Evolutionary conservation across 2,113 vertebrate species (phyloP).

Genomic region (Murina feae): DNA sequence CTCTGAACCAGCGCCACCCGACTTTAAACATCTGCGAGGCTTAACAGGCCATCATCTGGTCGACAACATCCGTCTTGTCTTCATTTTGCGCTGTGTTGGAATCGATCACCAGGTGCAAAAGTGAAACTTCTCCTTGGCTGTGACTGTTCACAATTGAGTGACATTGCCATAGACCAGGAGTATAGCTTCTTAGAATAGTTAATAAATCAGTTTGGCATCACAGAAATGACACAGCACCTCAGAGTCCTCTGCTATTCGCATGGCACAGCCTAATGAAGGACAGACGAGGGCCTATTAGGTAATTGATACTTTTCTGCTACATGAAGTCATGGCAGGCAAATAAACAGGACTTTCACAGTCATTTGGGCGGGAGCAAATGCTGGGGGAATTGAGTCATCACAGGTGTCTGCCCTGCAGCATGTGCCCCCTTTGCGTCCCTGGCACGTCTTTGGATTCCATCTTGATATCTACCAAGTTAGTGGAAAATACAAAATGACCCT

Average conservation of each 20-base stretch:
- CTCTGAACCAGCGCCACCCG: not conserved
- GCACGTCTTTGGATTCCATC: not conserved
- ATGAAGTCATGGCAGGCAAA: not conserved
- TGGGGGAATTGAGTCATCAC: not conserved
- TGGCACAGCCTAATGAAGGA: not conserved
- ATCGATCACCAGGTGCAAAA: not conserved
- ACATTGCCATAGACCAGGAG: not conserved
- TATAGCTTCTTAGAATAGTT: not conserved
- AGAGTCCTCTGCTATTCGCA: not conserved
- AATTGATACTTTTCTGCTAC: not conserved
- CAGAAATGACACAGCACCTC: not conserved
- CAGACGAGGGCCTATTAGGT: not conserved
- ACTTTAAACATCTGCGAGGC: not conserved
- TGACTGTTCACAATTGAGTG: not conserved
- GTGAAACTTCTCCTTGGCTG: not conserved
- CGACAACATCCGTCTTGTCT: not conserved
- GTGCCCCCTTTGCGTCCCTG: too few relatives aligned
- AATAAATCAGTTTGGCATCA: not conserved
- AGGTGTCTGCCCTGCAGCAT: not conserved
- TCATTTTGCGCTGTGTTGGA: not conserved
- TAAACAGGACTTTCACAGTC: not conserved
- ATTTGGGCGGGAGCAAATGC: not conserved
- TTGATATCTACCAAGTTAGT: not conserved
- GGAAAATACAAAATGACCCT: not conserved
- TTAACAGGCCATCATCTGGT: not conserved